Base-by-base conservation (phyloP, 2,113 vertebrate genomes). In the Prochilodus magdalenae region DNA sequence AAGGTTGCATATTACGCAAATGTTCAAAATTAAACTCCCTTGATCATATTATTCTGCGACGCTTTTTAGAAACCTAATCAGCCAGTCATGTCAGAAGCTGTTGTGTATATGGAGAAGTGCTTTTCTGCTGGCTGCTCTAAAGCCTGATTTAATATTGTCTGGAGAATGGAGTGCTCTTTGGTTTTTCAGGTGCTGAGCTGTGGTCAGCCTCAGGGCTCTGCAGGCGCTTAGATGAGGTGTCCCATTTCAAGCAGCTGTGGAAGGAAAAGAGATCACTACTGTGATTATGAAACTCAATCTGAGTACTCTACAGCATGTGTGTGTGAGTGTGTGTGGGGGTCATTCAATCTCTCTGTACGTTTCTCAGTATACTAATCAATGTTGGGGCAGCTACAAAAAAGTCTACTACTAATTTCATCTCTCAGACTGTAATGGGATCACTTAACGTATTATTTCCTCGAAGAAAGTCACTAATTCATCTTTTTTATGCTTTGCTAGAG, bases 231-330 rank as follows among this genome's bases (percentile, higher is more conserved):
- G 63, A 63, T 75, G 80, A 40, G 15, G 72, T 67, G 63, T 75
- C 33, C 22, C 22, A 26, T 75, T 75, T 67, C 80, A 66, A 49
- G 47, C 27, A 29, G 73, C 26, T 81, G 47, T 81, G 80, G 80
- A 55, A 55, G 60, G 20, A 16, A 49, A 73, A 75, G 15, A 26
- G 29, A 22, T 67, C n/a, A 57, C 49, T 57, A 13, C 20, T 24
- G 29, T 7, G 65, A 22, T 26, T 67, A 14, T 20, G 66, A 12
- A 11, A 44, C 15, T 73, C 40, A 8, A 16, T 75, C 62, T 57
- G 30, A 30, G 55, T 6, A 13, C 13, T 33, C 51, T 59, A 4
- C 2, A 14, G 36, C 8, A 5, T 3, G 20, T 70, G 66, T 36
- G 66, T 71, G 24, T 71, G 66, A 40, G 29, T 66, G 62, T 27